Base-by-base conservation (phyloP, 2,113 vertebrate species). In the Lophius piscatorius region DNA sequence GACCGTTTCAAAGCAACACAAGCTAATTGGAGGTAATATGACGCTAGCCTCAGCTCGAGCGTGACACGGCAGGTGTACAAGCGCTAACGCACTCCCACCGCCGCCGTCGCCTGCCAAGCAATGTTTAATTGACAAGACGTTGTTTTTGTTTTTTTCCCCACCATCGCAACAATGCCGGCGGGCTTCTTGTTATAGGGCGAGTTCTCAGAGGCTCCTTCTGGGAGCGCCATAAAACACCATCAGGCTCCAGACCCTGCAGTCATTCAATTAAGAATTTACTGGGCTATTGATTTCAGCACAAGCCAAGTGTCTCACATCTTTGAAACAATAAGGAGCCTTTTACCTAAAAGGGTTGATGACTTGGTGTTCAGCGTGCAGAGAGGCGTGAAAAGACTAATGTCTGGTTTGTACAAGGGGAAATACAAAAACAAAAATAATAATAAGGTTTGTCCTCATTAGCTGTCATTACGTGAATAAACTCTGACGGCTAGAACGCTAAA, bases 201-300 rank as follows among this genome's bases (percentile, higher is more conserved):
- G 17, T 61, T 62, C 73, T 75, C 72, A 65, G 65, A 71, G 56
- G 65, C 46, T 65, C 78, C 74, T 78, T 72, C 68, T 77, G 79
- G 69, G 68, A 36, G 39, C 57, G n/a, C 66, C 45, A 76, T 80
- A 83, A 82, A 83, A 70, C 68, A 60, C 59, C 70, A 67, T 36
- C 74, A 69, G 72, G 72, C 77, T 62, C 29, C 39, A 23, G 71
- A 44, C 80, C 80, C 82, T 38, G 80, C 82, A 82, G 80, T 74
- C 84, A 83, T 83, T 85, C 84, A 85, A 81, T 88, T 76, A 85
- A 35, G 69, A 78, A 76, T 83, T 84, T 78, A 81, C 78, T 77
- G 70, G 70, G 48, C 80, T 82, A 88, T 88, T 80, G 84, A 88
- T 87, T 85, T 76, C 74, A 76, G 54, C 63, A 63, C 58, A 17